These are phyloP conservation scores for Pygocentrus nattereri DNA, from an alignment of 2,797 vertebrate species.

Conservation along the genomic window DNA sequence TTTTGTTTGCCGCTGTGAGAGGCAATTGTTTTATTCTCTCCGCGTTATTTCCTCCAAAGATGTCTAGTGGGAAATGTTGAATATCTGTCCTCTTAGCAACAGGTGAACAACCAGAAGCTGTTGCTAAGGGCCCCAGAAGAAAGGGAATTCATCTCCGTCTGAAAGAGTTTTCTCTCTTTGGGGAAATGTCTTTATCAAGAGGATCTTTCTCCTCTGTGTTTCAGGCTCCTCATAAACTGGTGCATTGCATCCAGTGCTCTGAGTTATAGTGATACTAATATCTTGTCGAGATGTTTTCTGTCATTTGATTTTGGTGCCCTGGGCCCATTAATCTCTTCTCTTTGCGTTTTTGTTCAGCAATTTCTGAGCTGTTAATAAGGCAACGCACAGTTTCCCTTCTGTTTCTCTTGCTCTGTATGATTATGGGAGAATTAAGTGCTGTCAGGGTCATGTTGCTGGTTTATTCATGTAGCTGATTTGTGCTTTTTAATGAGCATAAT, in stretches of 20 bases:
- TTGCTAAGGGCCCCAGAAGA: slow-evolving; percentile 52
- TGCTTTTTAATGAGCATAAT: slow-evolving; percentile 22
- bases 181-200: slow-evolving; percentile 19
- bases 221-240: neutral
- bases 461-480: neutral
- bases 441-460: neutral
- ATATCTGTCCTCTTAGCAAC: slow-evolving; percentile 56
- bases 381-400: neutral
- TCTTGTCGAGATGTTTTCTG: neutral
- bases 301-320: neutral
- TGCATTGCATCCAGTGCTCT: neutral
- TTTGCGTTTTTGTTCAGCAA: neutral
- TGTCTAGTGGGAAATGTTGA: slow-evolving; percentile 49
- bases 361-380: neutral
- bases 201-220: slow-evolving; percentile 2
- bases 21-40: slow-evolving; percentile 47
- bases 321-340: neutral
- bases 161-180: slow-evolving; percentile 27
- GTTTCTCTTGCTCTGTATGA: neutral
- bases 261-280: neutral
- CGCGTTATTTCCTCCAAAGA: slow-evolving; percentile 42
- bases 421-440: neutral
- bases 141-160: slow-evolving; percentile 43
- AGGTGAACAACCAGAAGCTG: slow-evolving; percentile 52
- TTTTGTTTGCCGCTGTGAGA: slow-evolving; percentile 32